These are phyloP conservation scores for Tineola bisselliella DNA, from an alignment of 2,888 invertebrate genomes.

Conservation along the genomic window DNA sequence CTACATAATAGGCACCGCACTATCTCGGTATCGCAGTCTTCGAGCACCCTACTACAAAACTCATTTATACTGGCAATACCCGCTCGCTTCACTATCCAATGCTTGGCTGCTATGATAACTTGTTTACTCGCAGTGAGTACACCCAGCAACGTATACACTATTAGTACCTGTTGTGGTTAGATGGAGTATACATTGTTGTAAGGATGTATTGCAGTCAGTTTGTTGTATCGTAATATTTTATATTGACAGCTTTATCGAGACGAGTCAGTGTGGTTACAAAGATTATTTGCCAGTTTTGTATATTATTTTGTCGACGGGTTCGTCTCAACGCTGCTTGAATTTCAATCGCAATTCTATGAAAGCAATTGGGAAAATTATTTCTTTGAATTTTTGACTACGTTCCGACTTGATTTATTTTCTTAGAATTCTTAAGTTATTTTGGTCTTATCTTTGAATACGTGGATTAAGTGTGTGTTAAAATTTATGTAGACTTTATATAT, in stretches of 20 bases:
- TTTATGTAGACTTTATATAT: no score
- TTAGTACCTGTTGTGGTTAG: background rate
- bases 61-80: background rate
- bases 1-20: conserved; percentile 2
- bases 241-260: conserved; percentile 11
- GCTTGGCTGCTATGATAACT: background rate
- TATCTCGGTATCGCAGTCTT: conserved; percentile 8
- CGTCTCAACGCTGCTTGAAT: no score
- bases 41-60: background rate
- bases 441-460: no score
- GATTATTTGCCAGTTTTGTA: background rate
- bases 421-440: no score
- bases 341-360: no score
- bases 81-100: background rate
- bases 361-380: no score
- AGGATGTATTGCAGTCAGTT: conserved; percentile 10
- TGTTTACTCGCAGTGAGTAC: background rate
- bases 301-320: background rate
- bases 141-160: background rate
- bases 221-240: conserved; percentile 8
- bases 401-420: no score
- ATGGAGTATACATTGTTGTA: background rate
- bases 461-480: no score
- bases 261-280: background rate
- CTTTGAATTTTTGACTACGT: no score